Percentiles rank a stretch among this genome's conserved stretches.
These are phyloP conservation scores for Homarus gammarus DNA, from an alignment of 2,888 invertebrate species.

Conservation along the genomic window DNA sequence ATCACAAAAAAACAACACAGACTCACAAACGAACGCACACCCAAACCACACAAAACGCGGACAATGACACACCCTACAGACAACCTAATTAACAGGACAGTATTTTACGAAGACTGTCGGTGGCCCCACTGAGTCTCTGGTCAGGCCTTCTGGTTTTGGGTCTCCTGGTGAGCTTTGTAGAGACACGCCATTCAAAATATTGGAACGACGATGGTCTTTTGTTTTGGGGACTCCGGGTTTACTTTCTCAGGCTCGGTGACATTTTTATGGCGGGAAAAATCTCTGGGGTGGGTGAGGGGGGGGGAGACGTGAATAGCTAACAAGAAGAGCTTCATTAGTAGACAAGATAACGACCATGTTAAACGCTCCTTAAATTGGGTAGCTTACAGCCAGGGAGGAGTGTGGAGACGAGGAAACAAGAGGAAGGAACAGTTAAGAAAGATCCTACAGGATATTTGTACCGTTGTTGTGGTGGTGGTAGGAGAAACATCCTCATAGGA, in stretches of 20 bases:
- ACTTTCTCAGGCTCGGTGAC: not conserved
- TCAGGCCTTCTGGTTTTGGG: not conserved
- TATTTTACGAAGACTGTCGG: not conserved
- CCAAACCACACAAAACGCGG: not conserved
- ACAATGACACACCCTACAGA: not conserved
- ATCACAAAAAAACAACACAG: too few species aligned
- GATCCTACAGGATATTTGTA: not conserved
- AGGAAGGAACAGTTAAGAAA: not conserved
- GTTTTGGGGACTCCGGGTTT: constrained; percentile 1
- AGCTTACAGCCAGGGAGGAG: not conserved
- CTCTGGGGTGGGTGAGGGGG: not conserved
- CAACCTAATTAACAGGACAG: constrained; percentile 5
- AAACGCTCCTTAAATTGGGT: not conserved
- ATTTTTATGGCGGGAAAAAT: not conserved
- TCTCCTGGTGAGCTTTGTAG: constrained; percentile 9
- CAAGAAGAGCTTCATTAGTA: not conserved
- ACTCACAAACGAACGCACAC: not conserved
- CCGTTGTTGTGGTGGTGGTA: not conserved
- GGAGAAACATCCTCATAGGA: not conserved
- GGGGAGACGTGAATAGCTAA: not conserved
- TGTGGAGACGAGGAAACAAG: not conserved
- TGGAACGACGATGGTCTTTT: constrained; percentile 39
- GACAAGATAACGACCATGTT: constrained; percentile 6
- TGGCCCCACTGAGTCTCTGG: not conserved
- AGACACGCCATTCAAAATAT: constrained; percentile 44